phyloP scores from a whole-genome alignment of 2,888 invertebrate species.

The Drosophila histrio region DNA sequence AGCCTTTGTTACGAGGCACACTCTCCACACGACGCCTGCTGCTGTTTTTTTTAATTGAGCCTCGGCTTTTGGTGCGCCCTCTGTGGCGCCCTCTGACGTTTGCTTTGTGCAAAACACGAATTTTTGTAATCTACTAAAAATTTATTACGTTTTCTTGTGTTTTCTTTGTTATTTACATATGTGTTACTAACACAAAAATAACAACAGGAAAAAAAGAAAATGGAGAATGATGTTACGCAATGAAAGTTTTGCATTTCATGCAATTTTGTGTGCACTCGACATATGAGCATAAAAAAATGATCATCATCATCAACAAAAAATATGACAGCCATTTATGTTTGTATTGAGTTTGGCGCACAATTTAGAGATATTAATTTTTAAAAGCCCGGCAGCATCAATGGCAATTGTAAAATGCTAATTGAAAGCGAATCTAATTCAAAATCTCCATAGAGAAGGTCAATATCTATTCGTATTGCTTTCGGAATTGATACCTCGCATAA shows the following conservation, averaged over 20 bases:
- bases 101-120: constrained; percentile 49
- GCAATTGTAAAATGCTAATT: constrained; percentile 31
- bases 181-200: constrained; percentile 33
- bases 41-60: constrained; percentile 67
- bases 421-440: constrained; percentile 8
- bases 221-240: constrained; percentile 31
- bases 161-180: constrained; percentile 52
- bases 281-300: constrained; percentile 15
- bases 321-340: constrained; percentile 35
- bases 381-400: constrained; percentile 13
- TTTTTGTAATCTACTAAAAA: constrained; percentile 70
- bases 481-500: not conserved
- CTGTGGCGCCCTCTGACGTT: constrained; percentile 21
- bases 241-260: constrained; percentile 47
- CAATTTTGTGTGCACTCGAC: constrained; percentile 38
- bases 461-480: not conserved
- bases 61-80: not conserved
- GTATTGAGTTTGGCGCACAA: constrained; percentile 21
- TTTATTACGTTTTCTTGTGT: constrained; percentile 61
- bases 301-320: constrained; percentile 17
- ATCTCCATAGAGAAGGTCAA: not conserved
- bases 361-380: constrained; percentile 54
- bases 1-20: constrained; percentile 62
- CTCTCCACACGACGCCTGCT: constrained; percentile 26
- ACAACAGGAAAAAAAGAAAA: constrained; percentile 1